Evolutionary conservation across 2,113 vertebrate species (phyloP).

Genomic region (Mobula birostris): DNA sequence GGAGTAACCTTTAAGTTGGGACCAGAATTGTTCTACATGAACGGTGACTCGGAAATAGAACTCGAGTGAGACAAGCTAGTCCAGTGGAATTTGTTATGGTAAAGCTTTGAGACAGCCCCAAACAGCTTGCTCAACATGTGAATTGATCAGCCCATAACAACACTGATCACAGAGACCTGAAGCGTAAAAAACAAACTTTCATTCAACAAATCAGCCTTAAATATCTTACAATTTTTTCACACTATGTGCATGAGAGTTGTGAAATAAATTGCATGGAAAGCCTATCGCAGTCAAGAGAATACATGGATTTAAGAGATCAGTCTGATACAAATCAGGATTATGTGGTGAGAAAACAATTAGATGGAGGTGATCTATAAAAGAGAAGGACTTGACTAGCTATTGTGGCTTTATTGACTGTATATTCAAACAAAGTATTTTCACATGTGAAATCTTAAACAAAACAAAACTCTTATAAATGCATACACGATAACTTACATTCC

Average conservation of each 20-base stretch:
- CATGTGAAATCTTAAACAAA: constrained; percentile 5
- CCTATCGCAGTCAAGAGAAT: neutral
- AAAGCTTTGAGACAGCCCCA: neutral
- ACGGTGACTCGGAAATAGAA: neutral
- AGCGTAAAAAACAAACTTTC: neutral
- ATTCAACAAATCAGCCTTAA: neutral
- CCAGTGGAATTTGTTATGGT: neutral
- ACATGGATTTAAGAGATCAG: neutral
- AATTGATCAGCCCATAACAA: neutral
- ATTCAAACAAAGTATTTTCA: neutral
- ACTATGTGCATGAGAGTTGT: neutral
- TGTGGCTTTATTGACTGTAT: neutral
- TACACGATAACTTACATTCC: constrained; percentile 1
- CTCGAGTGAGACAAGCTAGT: neutral
- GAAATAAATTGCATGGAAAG: neutral
- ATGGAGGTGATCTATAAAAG: neutral
- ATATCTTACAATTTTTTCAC: neutral
- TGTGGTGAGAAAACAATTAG: neutral
- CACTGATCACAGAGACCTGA: neutral
- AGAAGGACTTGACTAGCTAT: neutral
- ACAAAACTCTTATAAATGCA: neutral
- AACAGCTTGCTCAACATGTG: neutral
- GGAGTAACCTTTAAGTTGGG: neutral
- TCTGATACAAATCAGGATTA: neutral
- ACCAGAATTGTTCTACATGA: neutral